Base-by-base conservation (phyloP, 2,888 invertebrate species). In the Polymixis lichenea region DNA sequence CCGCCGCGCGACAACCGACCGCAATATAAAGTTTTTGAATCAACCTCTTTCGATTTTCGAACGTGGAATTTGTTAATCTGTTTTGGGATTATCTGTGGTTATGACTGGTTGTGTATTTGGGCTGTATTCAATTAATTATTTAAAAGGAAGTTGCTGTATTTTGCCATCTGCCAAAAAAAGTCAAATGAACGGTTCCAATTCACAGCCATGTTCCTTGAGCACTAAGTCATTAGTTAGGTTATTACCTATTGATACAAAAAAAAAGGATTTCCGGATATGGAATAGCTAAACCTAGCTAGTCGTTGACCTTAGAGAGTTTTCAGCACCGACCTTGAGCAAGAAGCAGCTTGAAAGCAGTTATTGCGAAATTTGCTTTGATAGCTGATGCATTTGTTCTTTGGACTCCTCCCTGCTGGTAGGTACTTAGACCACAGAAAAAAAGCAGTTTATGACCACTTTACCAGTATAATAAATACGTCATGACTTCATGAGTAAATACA, bases 1-100 rank as follows among this genome's bases (percentile, higher is more conserved):
- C 89, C 89, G 90, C 88, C 65, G 56, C 78, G 73, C 77, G 86
- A 89, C 91, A 90, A 89, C 88, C 85, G 77, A 84, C 88, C 78
- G 82, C 91, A 91, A 92, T 94, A 93, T 92, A 94, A 94, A 93
- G 92, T 91, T 91, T 89, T 90, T 89, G 80, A 87, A 84, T 83
- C 77, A 77, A 89, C 83, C 87, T 88, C 83, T 87, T 88, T 78
- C 77, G 62, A 64, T 56, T 80, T 80, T 86, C 74, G 84, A 84
- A 84, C 65, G 38, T 77, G 88, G 87, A 86, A 87, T 87, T 88
- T 85, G 72, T 88, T 87, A 88, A 87, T 88, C 79, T 77, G 84
- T 86, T 88, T 88, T 88, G 70, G 79, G 64, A 88, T 88, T 84
- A 81, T 75, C 72, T 79, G 70, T 83, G 69, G 64, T 86, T 65